Base-by-base conservation (phyloP, 2,888 invertebrate genomes). In the Synergus itoensis region DNA sequence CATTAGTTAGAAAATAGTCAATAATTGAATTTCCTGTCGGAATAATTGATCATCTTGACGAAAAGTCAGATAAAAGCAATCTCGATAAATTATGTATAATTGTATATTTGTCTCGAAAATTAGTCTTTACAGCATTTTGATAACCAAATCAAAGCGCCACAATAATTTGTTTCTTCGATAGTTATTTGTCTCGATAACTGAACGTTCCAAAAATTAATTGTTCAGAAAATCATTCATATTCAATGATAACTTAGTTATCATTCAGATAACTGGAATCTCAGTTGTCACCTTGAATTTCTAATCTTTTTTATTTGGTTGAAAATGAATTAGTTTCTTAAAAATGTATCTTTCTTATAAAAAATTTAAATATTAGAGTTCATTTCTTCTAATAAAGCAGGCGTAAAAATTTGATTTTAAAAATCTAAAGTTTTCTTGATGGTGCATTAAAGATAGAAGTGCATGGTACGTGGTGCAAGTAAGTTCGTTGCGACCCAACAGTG, bases 401-500 rank as follows among this genome's bases (percentile, higher is more conserved):
- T 12, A 62, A 62, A 62, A 28, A 1, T 62, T 28, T 1, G 12
- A 14, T 62, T 62, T 11, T 4, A 12, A 21, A 62, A 62, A 45
- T 21, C 14, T 67, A 4, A 67, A 45, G 21, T 21, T 67, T 67
- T 67, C 43, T 67, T 67, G 45, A 67, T 45, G 43, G 43, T 67
- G 41, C 67, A 67, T 67, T 67, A 45, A 67, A 67, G 8, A 67
- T 67, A 45, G 14, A 67, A 67, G 21, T 43, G 67, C 18, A 67
- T 65, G 73, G 21, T 76, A 64, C 73, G 60, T 77, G 36, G 36
- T 36, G 73, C 76, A 77, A 76, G 81, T 83, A 84, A 86, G 84
- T 84, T 86, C 16, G 16, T 82, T 81, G 78, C 82, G 80, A 83
- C 78, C 78, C 85, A 86, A 82, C 87, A 83, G 85, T 87, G 87